These are phyloP conservation scores for Embidobia sp. DNA, from an alignment of 2,888 invertebrate species.

Conservation along the genomic window DNA sequence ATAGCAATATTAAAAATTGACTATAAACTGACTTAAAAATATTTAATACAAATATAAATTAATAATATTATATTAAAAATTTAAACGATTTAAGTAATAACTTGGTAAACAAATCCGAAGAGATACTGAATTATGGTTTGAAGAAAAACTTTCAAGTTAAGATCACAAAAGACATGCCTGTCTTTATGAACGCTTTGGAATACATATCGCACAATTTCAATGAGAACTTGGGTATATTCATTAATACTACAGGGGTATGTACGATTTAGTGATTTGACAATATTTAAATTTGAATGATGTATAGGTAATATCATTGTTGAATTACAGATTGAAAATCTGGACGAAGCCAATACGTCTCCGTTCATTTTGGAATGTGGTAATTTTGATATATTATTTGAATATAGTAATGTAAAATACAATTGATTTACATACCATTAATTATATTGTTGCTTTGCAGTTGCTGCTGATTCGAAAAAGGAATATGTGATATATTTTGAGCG, in stretches of 20 bases:
- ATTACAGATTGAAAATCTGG: constrained; percentile 41
- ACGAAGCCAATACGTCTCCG: constrained; percentile 24
- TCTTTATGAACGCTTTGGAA: constrained; percentile 30
- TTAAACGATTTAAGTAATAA: constrained; percentile 27
- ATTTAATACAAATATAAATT: too few relatives aligned
- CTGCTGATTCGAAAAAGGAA: constrained; percentile 22
- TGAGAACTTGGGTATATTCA: constrained; percentile 30
- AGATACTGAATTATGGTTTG: constrained; percentile 32
- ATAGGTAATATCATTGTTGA: too few relatives aligned
- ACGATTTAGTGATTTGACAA: too few relatives aligned
- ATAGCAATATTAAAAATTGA: too few relatives aligned
- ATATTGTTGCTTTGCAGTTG: constrained; percentile 13
- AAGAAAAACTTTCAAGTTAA: constrained; percentile 32
- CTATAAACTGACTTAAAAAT: too few relatives aligned
- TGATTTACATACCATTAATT: too few relatives aligned
- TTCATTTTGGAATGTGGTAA: constrained; percentile 39
- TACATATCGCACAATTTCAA: constrained; percentile 34
- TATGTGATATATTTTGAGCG: constrained; percentile 27
- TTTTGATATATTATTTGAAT: too few relatives aligned
- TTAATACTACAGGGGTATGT: constrained; percentile 29
- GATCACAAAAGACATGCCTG: constrained; percentile 32
- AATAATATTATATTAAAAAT: too few relatives aligned
- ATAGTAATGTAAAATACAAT: too few relatives aligned
- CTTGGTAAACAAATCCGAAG: constrained; percentile 15
- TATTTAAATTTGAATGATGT: too few relatives aligned